Evolutionary conservation across 2,113 vertebrate species (phyloP), one percentile per base, ranked within the genome.

Genomic region (Bufo bufo): DNA sequence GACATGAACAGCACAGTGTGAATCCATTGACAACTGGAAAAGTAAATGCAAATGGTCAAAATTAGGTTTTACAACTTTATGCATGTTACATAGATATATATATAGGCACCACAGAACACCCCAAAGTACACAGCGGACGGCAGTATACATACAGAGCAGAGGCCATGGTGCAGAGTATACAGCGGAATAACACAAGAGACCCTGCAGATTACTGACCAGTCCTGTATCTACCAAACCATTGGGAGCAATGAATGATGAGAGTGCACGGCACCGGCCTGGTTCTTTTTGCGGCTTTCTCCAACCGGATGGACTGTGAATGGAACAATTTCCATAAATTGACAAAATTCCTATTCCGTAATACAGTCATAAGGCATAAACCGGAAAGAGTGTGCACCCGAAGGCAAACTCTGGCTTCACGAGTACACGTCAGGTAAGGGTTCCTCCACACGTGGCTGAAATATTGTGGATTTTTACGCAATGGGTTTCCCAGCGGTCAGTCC

Each of bases 61-160:
- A 63, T 63, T 1, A 58, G 56, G 74, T 6, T 52, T 65, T 49
- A 86, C 43, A 78, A 78, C 43, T 65, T 47, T 77, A 78, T 61
- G n/a, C 43, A 80, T 33, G 23, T 33, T 43, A 80, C 23, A 80
- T 16, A 78, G 20, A 85, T 61, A 85, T 59, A 78, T 47, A 86
- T 63, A 78, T 61, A 50, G 43, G 71, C 33, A 58, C 33, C 52
- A 74, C 54, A 77, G 49, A 77, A 85, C 54, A 61, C 71, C 43
- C 65, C 47, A 65, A 23, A 65, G 56, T 65, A 86, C 58, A 86
- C 58, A 65, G 47, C 63, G 58, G 65, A 17, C n/a, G 33, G 52
- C 58, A 63, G 47, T 86, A 65, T 61, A 79, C 12, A 79, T 5
- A 3, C 50, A 66, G 58, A 20, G 43, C 56, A 80, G 54, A 58